Evolutionary conservation across 2,113 vertebrate genomes (phyloP).

Genomic region (Callipepla californica): DNA sequence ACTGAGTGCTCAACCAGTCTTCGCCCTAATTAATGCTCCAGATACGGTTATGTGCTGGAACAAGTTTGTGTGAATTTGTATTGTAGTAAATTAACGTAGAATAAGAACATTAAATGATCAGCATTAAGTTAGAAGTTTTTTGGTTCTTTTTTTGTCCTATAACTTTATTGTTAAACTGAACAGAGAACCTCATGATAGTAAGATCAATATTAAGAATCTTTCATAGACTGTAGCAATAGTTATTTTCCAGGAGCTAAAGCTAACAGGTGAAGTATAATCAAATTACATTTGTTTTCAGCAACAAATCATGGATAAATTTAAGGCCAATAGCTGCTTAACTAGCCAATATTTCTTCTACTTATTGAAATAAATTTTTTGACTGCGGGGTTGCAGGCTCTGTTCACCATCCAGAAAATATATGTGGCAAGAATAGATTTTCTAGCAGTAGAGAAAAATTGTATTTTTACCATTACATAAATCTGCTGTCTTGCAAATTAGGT

Average conservation of each 20-base stretch:
- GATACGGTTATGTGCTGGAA: not conserved
- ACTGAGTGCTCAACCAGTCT: not conserved
- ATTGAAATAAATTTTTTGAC: not conserved
- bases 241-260: not conserved
- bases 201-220: not conserved
- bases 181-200: not conserved
- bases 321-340: not conserved
- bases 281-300: not conserved
- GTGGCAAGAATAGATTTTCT: slow-evolving; percentile 22
- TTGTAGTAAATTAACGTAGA: not conserved
- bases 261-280: not conserved
- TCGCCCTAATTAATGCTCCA: not conserved
- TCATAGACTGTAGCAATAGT: not conserved
- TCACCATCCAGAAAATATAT: slow-evolving; percentile 2
- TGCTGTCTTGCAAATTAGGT: not conserved
- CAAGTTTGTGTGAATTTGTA: not conserved
- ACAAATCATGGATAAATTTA: not conserved
- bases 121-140: not conserved
- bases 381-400: not conserved
- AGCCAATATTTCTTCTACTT: not conserved
- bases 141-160: not conserved
- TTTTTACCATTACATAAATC: slow-evolving; percentile 12
- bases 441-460: not conserved
- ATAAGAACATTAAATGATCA: not conserved
- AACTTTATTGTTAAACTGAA: not conserved